These are phyloP conservation scores for Atta colombica DNA, from an alignment of 1,140 invertebrate genomes.

Conservation along the genomic window DNA sequence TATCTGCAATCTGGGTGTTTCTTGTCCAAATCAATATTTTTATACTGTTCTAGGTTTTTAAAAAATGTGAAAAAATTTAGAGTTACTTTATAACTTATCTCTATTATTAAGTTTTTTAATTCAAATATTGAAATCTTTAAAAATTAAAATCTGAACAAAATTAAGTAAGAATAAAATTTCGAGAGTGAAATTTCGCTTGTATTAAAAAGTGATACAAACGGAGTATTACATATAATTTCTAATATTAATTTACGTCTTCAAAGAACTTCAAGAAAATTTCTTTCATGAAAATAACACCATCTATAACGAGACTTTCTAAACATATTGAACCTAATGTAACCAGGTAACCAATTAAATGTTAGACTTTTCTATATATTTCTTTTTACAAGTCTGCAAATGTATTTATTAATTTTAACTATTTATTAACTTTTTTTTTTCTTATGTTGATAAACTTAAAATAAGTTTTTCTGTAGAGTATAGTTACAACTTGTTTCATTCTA, in stretches of 20 bases:
- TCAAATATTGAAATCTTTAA: no score
- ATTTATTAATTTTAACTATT: background rate
- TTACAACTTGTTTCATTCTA: background rate
- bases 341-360: background rate
- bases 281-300: background rate
- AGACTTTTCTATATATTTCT: background rate
- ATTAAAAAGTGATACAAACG: no score
- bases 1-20: no score
- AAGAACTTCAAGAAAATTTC: background rate
- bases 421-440: background rate
- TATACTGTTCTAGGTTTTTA: no score
- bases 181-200: no score
- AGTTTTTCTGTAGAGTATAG: background rate
- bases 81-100: no score
- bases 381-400: background rate
- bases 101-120: no score
- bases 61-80: no score
- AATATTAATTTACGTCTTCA: background rate
- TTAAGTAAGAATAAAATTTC: no score
- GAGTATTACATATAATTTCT: background rate
- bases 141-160: no score
- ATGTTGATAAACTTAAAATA: background rate
- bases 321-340: background rate
- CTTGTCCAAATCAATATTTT: no score
- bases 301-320: background rate